phyloP scores from a whole-genome alignment of 1,140 invertebrate species.

The Drosophila sp. region DNA sequence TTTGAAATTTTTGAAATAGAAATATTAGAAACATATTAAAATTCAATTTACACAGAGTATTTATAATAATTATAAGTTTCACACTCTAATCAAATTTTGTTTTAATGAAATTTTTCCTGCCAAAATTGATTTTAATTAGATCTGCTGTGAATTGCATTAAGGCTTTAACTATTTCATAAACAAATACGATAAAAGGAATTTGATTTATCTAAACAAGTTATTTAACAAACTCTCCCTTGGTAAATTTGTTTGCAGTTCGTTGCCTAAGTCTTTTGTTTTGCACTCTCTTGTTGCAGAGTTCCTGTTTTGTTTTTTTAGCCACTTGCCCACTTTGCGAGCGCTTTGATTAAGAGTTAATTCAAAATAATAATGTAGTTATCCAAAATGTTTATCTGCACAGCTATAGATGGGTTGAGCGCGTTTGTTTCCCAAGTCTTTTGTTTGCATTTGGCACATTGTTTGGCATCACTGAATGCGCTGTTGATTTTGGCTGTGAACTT shows the following conservation, averaged over 20 bases:
- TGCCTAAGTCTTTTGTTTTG: constrained; percentile 77
- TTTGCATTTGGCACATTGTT: constrained; percentile 47
- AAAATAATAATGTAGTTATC: constrained; percentile 19
- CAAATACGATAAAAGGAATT: too few relatives aligned
- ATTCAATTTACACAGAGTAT: too few relatives aligned
- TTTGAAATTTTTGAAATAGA: too few relatives aligned
- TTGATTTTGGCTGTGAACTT: constrained; percentile 48
- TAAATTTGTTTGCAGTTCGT: constrained; percentile 67
- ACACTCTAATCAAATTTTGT: too few relatives aligned
- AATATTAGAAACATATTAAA: too few relatives aligned
- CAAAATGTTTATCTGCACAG: constrained; percentile 8
- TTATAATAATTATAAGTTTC: too few relatives aligned
- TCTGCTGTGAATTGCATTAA: too few relatives aligned
- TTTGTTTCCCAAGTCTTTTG: constrained; percentile 60
- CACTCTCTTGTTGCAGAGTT: not conserved
- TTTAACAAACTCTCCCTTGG: not conserved
- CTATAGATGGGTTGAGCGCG: constrained; percentile 29
- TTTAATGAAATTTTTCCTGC: too few relatives aligned
- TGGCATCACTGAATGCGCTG: constrained; percentile 45
- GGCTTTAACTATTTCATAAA: too few relatives aligned
- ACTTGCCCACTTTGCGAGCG: not conserved
- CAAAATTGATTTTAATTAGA: too few relatives aligned
- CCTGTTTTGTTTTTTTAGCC: not conserved
- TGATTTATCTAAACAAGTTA: not conserved
- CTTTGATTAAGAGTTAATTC: constrained; percentile 22